These are phyloP conservation scores for Cephalopachus bancanus DNA, from an alignment of 2,797 vertebrate genomes.

Conservation along the genomic window DNA sequence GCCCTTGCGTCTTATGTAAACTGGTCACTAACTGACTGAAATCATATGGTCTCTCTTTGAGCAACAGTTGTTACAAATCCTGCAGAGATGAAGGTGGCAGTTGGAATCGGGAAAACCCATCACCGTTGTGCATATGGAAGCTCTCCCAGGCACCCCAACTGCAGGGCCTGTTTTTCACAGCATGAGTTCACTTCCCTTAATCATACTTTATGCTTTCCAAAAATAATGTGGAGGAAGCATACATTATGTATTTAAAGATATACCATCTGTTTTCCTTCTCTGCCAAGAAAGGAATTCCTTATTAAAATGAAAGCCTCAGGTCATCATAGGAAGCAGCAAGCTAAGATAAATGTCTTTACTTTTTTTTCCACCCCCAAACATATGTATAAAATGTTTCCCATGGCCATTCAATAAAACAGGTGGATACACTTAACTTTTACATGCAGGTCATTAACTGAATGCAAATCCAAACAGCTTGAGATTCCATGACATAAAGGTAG, in stretches of 20 bases:
- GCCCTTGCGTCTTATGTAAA: background rate
- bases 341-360: conserved; percentile 74
- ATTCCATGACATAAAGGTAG: background rate
- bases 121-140: conserved; percentile 50
- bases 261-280: conserved; percentile 76
- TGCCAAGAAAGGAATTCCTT: conserved; percentile 71
- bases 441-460: conserved; percentile 26
- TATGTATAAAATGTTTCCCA: conserved; percentile 59
- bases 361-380: background rate
- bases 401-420: conserved; percentile 69
- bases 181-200: conserved; percentile 78
- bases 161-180: conserved; percentile 75
- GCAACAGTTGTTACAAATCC: conserved; percentile 51
- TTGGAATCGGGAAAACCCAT: conserved; percentile 48
- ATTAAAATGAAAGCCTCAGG: conserved; percentile 78
- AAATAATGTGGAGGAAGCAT: conserved; percentile 72
- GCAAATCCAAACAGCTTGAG: background rate
- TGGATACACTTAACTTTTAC: conserved; percentile 70
- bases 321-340: conserved; percentile 74
- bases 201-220: conserved; percentile 70
- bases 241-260: conserved; percentile 69
- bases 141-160: conserved; percentile 67
- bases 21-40: background rate
- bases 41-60: conserved; percentile 50
- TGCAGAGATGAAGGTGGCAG: conserved; percentile 31